Evolutionary conservation across 2,113 vertebrate genomes (phyloP).

Genomic region (Mesoclemmys tuberculata): DNA sequence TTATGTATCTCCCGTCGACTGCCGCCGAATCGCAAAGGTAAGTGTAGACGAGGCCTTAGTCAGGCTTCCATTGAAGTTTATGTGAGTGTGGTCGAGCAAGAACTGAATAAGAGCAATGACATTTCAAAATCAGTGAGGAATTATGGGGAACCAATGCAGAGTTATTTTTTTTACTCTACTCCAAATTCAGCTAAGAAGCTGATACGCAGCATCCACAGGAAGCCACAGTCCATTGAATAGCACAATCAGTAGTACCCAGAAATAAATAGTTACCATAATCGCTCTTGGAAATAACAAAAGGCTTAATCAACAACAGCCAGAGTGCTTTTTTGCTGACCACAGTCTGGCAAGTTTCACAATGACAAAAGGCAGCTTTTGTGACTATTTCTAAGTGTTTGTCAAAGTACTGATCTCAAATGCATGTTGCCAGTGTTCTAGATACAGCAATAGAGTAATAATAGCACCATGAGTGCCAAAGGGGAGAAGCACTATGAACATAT

Average conservation of each 20-base stretch:
- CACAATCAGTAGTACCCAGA: slow-evolving; percentile 49
- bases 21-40: no score
- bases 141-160: background rate
- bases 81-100: background rate
- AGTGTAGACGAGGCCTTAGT: no score
- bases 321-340: slow-evolving; percentile 20
- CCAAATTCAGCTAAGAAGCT: slow-evolving; percentile 17
- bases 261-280: slow-evolving; percentile 55
- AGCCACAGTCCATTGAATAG: slow-evolving; percentile 50
- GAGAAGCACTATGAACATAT: background rate
- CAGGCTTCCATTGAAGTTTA: background rate
- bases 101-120: background rate
- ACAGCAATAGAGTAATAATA: background rate
- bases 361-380: background rate
- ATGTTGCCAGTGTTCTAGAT: background rate
- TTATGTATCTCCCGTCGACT: no score
- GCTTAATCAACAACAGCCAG: slow-evolving; percentile 4
- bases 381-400: slow-evolving; percentile 2
- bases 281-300: slow-evolving; percentile 28
- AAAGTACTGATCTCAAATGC: slow-evolving; percentile 10
- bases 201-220: background rate
- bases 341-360: background rate
- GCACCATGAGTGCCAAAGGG: background rate
- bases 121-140: background rate
- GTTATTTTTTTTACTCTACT: slow-evolving; percentile 29